phyloP scores from a whole-genome alignment of 2,113 vertebrate genomes.

The Lontra canadensis region DNA sequence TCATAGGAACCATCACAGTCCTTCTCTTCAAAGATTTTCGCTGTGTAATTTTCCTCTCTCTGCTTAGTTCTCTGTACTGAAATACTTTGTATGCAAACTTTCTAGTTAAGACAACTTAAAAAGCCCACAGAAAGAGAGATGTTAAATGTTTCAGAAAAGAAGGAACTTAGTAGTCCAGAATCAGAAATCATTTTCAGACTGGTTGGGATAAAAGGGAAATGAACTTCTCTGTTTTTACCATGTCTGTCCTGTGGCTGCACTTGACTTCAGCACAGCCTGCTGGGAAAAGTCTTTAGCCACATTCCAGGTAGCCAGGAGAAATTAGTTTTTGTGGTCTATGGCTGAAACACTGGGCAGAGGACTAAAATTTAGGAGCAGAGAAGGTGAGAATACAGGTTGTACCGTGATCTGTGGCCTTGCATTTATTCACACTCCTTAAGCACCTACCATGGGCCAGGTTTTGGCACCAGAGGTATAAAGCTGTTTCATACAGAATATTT shows the following conservation, averaged over 20 bases:
- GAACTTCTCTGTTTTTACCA: neutral
- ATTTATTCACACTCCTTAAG: neutral
- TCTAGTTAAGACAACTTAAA: neutral
- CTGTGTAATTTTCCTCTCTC: constrained; percentile 6
- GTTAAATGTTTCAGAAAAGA: constrained; percentile 18
- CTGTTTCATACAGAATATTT: neutral
- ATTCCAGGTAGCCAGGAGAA: neutral
- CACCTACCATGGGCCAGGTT: neutral
- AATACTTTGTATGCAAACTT: constrained; percentile 8
- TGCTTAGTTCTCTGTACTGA: neutral
- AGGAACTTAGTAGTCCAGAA: neutral
- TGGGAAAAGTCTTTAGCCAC: neutral
- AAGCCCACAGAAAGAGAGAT: neutral
- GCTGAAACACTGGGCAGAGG: neutral
- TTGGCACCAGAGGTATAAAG: neutral
- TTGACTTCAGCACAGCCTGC: neutral
- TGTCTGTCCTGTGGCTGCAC: neutral
- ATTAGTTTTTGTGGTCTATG: neutral
- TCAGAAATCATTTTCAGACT: neutral
- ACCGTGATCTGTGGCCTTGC: fast-evolving
- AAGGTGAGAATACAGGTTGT: too few relatives aligned
- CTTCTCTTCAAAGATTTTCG: neutral
- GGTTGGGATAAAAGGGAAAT: neutral
- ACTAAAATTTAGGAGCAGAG: neutral
- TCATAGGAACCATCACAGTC: neutral